These are phyloP conservation scores for Endomychus coccineus DNA, from an alignment of 2,888 invertebrate species.

Conservation along the genomic window DNA sequence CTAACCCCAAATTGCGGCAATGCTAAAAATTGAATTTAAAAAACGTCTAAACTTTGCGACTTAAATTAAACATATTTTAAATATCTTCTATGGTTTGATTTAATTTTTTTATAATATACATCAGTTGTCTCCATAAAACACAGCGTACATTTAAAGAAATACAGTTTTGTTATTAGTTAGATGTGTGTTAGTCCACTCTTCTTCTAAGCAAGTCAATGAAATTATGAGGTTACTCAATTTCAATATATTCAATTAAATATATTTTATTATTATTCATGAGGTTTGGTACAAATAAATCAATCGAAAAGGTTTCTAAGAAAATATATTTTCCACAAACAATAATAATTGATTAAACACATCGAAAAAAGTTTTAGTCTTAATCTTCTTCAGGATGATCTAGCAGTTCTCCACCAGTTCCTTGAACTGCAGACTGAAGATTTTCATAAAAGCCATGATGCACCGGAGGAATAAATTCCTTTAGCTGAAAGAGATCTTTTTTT, in stretches of 20 bases:
- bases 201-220: too few species aligned
- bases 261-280: too few species aligned
- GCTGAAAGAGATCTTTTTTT: background rate
- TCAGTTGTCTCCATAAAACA: background rate
- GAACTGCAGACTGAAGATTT: constrained; percentile 1
- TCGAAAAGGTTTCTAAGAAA: too few species aligned
- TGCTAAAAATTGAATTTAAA: constrained; percentile 2
- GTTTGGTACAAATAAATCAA: too few species aligned
- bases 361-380: constrained; percentile 5
- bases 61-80: background rate
- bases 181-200: constrained; percentile 12
- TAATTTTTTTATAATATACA: background rate
- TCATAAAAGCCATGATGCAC: background rate
- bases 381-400: constrained; percentile 4
- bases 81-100: background rate
- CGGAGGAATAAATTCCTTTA: background rate
- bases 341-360: background rate
- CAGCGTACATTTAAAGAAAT: constrained; percentile 2
- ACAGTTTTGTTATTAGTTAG: constrained; percentile 1
- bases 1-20: constrained; percentile 3
- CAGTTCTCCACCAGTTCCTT: constrained; percentile 9
- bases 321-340: constrained; percentile 2
- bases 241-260: too few species aligned
- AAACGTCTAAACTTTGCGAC: background rate
- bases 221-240: too few species aligned